Conservation (phyloP, 1,140 invertebrate genomes). For the Scaptodrosophila lebanonensis region DNA sequence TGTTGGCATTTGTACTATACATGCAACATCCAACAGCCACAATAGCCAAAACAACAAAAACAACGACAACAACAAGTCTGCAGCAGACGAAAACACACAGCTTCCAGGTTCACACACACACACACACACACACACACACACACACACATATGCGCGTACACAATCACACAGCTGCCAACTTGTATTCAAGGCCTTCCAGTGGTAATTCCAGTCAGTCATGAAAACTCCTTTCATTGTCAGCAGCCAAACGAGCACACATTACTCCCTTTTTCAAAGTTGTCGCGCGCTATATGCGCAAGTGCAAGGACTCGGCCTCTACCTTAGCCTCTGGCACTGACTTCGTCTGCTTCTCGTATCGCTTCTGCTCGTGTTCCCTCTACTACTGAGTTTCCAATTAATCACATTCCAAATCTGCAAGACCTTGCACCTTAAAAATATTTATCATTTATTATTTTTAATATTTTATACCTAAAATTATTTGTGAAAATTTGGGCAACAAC, state of each 20-base stretch:
- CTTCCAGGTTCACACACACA: conserved; percentile 27
- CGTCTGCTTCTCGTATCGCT: not conserved
- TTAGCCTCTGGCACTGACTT: conserved; percentile 10
- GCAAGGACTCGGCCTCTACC: conserved; percentile 44
- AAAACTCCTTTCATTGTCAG: conserved; percentile 65
- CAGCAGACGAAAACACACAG: too few relatives aligned
- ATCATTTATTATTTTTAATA: too few relatives aligned
- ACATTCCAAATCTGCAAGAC: too few relatives aligned
- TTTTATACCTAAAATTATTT: too few relatives aligned
- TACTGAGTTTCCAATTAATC: too few relatives aligned
- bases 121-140: not conserved
- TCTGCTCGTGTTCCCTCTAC: conserved; percentile 3
- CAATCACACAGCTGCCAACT: conserved; percentile 14
- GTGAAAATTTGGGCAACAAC: too few relatives aligned
- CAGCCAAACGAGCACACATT: conserved; percentile 30
- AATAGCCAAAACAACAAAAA: conserved; percentile 7
- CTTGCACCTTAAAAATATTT: too few relatives aligned
- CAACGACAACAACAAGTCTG: conserved; percentile 33
- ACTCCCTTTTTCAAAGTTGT: conserved; percentile 63
- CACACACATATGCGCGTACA: not conserved
- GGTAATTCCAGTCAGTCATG: conserved; percentile 49
- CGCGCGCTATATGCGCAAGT: conserved; percentile 64
- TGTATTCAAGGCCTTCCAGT: conserved; percentile 57
- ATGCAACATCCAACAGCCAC: too few relatives aligned
- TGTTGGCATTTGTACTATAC: too few relatives aligned